phyloP scores from a whole-genome alignment of 2,888 invertebrate species.

The Apodemia zela region DNA sequence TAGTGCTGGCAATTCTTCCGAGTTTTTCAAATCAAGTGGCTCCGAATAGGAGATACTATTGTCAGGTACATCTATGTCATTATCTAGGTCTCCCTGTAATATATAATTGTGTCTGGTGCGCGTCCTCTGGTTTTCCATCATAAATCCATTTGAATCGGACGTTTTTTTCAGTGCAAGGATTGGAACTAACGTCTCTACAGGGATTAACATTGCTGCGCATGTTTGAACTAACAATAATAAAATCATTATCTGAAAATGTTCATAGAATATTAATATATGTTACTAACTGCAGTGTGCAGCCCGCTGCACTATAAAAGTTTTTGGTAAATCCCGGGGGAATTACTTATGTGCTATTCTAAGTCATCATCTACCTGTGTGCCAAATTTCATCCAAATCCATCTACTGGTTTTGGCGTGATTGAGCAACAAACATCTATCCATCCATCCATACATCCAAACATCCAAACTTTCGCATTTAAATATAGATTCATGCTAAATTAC shows the following conservation, averaged over 20 bases:
- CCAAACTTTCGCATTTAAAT: too few relatives aligned
- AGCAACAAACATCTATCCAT: too few relatives aligned
- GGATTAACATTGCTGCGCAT: constrained; percentile 47
- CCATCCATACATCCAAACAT: too few relatives aligned
- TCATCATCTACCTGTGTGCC: too few relatives aligned
- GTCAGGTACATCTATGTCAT: constrained; percentile 47
- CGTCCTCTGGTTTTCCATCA: constrained; percentile 53
- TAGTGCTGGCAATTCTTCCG: constrained; percentile 57
- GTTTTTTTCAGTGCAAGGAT: constrained; percentile 48
- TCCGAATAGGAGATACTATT: constrained; percentile 43
- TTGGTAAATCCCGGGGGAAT: too few relatives aligned
- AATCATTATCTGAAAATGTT: constrained; percentile 48
- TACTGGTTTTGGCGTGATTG: too few relatives aligned
- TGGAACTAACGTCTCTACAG: constrained; percentile 49
- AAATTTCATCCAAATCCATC: too few relatives aligned
- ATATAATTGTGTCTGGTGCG: constrained; percentile 59
- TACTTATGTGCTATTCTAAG: too few relatives aligned
- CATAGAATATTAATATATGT: too few relatives aligned
- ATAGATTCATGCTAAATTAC: too few relatives aligned
- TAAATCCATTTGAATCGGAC: constrained; percentile 48
- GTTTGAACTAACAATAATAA: constrained; percentile 41
- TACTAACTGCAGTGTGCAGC: too few relatives aligned
- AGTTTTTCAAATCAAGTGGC: constrained; percentile 42
- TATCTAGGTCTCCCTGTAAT: constrained; percentile 45
- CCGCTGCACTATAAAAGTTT: too few relatives aligned